These are phyloP conservation scores for Peromyscus attwateri DNA, from an alignment of 2,797 vertebrate genomes.

Conservation along the genomic window DNA sequence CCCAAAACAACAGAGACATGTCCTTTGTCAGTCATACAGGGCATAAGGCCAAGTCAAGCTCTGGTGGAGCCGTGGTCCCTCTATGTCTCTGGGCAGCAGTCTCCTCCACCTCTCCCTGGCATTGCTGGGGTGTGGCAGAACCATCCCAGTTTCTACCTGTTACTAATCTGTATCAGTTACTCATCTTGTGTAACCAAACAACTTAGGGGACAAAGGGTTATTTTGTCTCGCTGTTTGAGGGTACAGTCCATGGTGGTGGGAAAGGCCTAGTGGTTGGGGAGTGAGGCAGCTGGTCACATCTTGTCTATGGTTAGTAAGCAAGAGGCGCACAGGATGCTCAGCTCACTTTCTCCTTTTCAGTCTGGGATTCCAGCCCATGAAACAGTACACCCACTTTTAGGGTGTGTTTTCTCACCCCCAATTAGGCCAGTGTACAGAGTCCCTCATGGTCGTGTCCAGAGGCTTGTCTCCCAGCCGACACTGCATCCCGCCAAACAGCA, in stretches of 20 bases:
- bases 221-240: background rate
- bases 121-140: too few relatives aligned
- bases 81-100: background rate
- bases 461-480: background rate
- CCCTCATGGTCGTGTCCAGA: background rate
- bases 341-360: background rate
- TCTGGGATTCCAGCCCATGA: background rate
- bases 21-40: background rate
- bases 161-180: background rate
- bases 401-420: background rate
- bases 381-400: too few relatives aligned
- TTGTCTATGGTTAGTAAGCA: background rate
- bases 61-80: background rate
- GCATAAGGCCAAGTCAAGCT: rapidly evolving
- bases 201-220: background rate
- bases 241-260: background rate
- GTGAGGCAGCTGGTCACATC: background rate
- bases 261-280: background rate
- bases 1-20: too few relatives aligned
- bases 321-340: background rate
- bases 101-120: background rate
- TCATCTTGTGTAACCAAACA: background rate
- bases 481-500: too few relatives aligned
- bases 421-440: background rate
- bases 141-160: too few relatives aligned